A percentile compares a stretch with the other conserved stretches of the same genome.
phyloP scores from a whole-genome alignment of 1,140 invertebrate genomes.

The Drosophila serrata region DNA sequence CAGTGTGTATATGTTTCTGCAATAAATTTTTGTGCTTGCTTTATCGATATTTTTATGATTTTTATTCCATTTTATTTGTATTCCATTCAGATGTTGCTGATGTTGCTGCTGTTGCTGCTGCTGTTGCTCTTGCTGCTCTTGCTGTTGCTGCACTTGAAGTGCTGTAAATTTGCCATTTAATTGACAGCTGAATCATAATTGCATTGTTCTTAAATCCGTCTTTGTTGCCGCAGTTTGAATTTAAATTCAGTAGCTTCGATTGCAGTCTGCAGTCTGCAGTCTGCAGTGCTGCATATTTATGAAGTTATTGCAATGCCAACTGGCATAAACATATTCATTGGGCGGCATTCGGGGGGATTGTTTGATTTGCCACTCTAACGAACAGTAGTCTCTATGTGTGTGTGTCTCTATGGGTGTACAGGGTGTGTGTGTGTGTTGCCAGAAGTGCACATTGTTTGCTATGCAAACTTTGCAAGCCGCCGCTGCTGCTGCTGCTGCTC shows the following conservation, averaged over 20 bases:
- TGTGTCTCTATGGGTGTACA: not conserved
- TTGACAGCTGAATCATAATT: slow-evolving; percentile 57
- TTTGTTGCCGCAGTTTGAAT: slow-evolving; percentile 39
- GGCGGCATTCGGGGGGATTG: slow-evolving; percentile 12
- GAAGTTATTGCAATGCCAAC: slow-evolving; percentile 59
- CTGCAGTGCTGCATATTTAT: slow-evolving; percentile 45
- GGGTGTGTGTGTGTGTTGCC: slow-evolving; percentile 23
- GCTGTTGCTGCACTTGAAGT: slow-evolving; percentile 30
- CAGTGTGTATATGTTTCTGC: slow-evolving; percentile 41
- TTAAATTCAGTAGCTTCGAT: slow-evolving; percentile 47
- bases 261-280: slow-evolving; percentile 8
- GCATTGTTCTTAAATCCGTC: slow-evolving; percentile 43
- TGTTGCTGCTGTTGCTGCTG: slow-evolving; percentile 4
- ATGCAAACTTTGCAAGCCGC: slow-evolving; percentile 53
- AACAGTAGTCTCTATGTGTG: slow-evolving; percentile 24
- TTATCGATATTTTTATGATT: slow-evolving; percentile 60
- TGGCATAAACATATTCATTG: slow-evolving; percentile 58
- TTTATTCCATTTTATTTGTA: slow-evolving; percentile 37
- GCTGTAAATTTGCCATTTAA: slow-evolving; percentile 61
- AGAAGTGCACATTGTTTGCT: slow-evolving; percentile 63
- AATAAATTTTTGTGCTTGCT: slow-evolving; percentile 51
- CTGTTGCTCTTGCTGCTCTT: not conserved
- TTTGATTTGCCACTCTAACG: slow-evolving; percentile 56
- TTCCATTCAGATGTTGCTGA: slow-evolving; percentile 13
- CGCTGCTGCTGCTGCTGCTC: slow-evolving; percentile 25